Percentiles rank a stretch among this genome's conserved stretches.
These are phyloP conservation scores for Porphyrio hochstetteri DNA, from an alignment of 2,113 vertebrate species.

Conservation along the genomic window DNA sequence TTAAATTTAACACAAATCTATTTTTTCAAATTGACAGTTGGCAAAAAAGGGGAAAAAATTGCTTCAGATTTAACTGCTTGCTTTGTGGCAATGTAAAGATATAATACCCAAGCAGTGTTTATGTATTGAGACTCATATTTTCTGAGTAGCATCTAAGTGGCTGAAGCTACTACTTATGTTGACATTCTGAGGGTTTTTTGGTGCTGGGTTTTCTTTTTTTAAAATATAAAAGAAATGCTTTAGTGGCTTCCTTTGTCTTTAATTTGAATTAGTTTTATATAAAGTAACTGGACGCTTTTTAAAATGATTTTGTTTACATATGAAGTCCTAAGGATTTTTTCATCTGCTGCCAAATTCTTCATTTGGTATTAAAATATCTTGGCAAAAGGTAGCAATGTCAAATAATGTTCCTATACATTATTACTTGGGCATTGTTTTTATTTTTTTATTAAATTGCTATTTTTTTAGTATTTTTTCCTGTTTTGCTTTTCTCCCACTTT, in stretches of 20 bases:
- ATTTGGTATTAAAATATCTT: neutral
- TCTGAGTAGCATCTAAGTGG: neutral
- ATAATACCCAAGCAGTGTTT: neutral
- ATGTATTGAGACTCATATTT: neutral
- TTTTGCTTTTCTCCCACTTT: neutral
- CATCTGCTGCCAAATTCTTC: neutral
- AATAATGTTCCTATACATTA: neutral
- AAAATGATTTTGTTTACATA: neutral
- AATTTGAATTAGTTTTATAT: neutral
- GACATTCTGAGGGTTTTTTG: neutral
- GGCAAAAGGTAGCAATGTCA: neutral
- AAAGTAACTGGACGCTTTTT: neutral
- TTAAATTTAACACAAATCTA: neutral
- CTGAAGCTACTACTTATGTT: neutral
- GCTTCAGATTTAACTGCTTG: neutral
- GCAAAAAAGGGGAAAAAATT: neutral
- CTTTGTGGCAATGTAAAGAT: neutral
- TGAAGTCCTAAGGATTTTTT: neutral
- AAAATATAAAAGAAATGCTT: neutral
- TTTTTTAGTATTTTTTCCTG: neutral
- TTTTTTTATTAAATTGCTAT: neutral
- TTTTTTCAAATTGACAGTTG: neutral
- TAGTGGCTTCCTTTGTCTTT: neutral
- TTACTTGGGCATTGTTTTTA: neutral
- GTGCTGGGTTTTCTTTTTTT: no score